These are phyloP conservation scores for Addax nasomaculatus DNA, from an alignment of 2,113 vertebrate species.

Conservation along the genomic window DNA sequence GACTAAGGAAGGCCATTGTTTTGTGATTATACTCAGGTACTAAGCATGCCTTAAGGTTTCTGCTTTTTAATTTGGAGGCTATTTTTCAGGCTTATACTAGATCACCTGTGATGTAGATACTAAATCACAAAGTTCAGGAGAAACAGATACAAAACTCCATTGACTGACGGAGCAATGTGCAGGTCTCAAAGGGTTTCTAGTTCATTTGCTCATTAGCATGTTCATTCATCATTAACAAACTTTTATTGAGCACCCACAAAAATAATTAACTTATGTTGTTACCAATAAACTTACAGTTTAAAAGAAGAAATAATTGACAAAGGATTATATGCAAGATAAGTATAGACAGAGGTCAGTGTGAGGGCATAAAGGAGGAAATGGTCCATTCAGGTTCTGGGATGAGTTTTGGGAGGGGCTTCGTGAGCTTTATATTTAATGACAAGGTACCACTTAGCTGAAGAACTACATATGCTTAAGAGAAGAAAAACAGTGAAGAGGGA, in stretches of 20 bases:
- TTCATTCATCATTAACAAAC: background rate
- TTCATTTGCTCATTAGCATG: background rate
- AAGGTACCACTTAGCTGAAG: background rate
- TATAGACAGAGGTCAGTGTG: background rate
- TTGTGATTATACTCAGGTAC: background rate
- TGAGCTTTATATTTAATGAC: background rate
- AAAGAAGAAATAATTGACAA: background rate
- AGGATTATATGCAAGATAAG: background rate
- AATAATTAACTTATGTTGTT: background rate
- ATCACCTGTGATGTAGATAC: background rate
- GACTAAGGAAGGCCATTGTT: background rate
- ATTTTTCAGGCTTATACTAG: background rate
- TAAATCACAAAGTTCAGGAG: background rate
- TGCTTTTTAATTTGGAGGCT: background rate
- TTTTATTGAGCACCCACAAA: background rate
- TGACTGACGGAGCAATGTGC: background rate
- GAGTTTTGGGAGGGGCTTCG: background rate
- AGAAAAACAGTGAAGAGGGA: background rate
- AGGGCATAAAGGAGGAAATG: background rate
- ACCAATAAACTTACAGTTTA: background rate
- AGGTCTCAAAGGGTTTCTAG: background rate
- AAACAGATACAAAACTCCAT: background rate
- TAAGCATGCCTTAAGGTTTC: background rate
- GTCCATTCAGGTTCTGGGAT: background rate
- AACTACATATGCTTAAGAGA: background rate